Base-by-base conservation (phyloP, 2,797 vertebrate species). In the Sebastes glaucus region DNA sequence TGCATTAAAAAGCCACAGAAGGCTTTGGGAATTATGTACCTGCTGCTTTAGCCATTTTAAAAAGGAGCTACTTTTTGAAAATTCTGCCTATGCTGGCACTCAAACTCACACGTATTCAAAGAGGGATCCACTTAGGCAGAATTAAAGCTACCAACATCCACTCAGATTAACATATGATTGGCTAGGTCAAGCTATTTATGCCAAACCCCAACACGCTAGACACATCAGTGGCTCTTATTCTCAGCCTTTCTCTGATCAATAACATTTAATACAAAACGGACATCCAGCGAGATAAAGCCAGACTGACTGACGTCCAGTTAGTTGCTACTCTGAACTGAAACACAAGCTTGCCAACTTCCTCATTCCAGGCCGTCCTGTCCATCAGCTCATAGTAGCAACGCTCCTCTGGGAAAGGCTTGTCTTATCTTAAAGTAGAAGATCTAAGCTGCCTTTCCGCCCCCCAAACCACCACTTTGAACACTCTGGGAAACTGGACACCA, bases 351-450 rank as follows among this genome's bases (percentile, higher is more conserved):
- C 73, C 63, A 70, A 74, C 74, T 85, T 86, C 75, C 76, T 87
- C 69, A 81, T 81, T 87, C 77, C 85, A 81, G 75, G 71, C 59
- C 7, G 22, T 65, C 77, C 82, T 80, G 82, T 84, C 87, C 63
- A 75, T 91, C 88, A 90, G 75, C 78, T 75, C 76, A 64, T 61
- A 63, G 78, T 18, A 81, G 71, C 35, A 62, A 57, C 2, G 1
- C 72, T 87, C 87, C 91, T 78, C 70, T 61, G 89, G 89, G 89
- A 90, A 80, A 82, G 71, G 57, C 80, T 92, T 87, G 87, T 91
- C 89, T 91, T 88, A 89, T 92, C 89, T 90, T 62, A 59, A 88
- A 79, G 87, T 74, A 55, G 52, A 78, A 84, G 82, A 88, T 87
- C 81, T 81, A 74, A 82, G 67, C 56, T 73, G 63, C 78, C 75